A percentile compares a stretch with the other conserved stretches of the same genome.
phyloP scores from a whole-genome alignment of 2,888 invertebrate genomes.

The Microplitis deprimator region DNA sequence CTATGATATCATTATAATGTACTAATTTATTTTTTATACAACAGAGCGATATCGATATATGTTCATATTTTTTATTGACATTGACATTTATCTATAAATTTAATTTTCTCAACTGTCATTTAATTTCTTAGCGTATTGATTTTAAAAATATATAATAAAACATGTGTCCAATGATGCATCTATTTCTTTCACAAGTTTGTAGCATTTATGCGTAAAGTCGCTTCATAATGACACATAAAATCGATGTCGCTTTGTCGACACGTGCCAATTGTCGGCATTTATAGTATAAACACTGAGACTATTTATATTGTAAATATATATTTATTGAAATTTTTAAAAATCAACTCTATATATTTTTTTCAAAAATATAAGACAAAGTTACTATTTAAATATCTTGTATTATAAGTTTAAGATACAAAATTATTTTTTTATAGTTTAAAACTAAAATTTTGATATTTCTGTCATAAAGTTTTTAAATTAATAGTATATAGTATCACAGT shows the following conservation, averaged over 20 bases:
- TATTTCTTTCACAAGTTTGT: constrained; percentile 8
- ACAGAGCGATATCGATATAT: constrained; percentile 43
- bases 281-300: constrained; percentile 45
- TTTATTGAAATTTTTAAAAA: background rate
- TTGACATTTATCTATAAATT: background rate
- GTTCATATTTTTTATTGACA: background rate
- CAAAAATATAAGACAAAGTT: background rate
- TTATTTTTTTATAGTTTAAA: background rate
- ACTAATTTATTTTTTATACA: constrained; percentile 37
- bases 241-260: constrained; percentile 47
- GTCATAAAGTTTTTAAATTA: background rate
- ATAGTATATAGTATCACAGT: background rate
- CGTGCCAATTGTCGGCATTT: constrained; percentile 44
- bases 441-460: background rate
- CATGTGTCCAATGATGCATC: background rate
- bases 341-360: background rate
- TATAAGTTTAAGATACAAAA: too few species aligned
- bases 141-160: constrained; percentile 11
- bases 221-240: constrained; percentile 35
- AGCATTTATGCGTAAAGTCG: constrained; percentile 29
- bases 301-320: constrained; percentile 13
- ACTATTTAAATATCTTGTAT: too few species aligned
- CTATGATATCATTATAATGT: constrained; percentile 44
- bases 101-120: constrained; percentile 23
- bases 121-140: constrained; percentile 16